phyloP scores from a whole-genome alignment of 2,113 vertebrate genomes.

The Callipepla squamata region DNA sequence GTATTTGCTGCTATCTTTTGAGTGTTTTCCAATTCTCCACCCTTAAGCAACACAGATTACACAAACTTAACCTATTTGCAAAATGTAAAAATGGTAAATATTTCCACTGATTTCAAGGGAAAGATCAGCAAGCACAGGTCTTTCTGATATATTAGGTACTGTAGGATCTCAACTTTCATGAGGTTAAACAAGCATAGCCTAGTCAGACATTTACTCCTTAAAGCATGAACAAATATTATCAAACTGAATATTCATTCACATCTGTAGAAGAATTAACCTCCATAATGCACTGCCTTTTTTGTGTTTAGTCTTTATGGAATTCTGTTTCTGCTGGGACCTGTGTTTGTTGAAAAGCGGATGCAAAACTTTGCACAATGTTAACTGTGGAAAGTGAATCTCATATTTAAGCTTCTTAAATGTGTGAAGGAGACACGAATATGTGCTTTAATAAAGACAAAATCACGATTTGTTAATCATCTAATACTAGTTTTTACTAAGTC shows the following conservation, averaged over 20 bases:
- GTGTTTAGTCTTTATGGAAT: neutral
- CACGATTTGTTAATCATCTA: neutral
- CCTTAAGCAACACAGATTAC: neutral
- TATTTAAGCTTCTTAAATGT: neutral
- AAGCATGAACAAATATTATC: neutral
- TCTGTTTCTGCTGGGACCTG: neutral
- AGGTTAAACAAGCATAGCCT: neutral
- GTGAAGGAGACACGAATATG: neutral
- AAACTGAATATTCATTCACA: neutral
- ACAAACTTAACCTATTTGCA: neutral
- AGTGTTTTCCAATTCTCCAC: neutral
- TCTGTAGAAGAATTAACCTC: neutral
- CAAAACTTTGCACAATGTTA: neutral
- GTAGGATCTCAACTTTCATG: neutral
- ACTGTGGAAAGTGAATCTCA: neutral
- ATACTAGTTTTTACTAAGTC: neutral
- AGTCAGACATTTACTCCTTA: constrained; percentile 2
- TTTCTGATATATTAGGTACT: neutral
- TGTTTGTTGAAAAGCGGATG: neutral
- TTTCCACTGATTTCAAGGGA: neutral
- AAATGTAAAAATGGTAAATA: neutral
- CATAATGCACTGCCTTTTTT: neutral
- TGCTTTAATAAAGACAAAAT: neutral
- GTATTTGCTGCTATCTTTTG: neutral
- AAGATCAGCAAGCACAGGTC: neutral